Base-by-base conservation (phyloP, 2,888 invertebrate genomes). In the Drosophila niveifrons region DNA sequence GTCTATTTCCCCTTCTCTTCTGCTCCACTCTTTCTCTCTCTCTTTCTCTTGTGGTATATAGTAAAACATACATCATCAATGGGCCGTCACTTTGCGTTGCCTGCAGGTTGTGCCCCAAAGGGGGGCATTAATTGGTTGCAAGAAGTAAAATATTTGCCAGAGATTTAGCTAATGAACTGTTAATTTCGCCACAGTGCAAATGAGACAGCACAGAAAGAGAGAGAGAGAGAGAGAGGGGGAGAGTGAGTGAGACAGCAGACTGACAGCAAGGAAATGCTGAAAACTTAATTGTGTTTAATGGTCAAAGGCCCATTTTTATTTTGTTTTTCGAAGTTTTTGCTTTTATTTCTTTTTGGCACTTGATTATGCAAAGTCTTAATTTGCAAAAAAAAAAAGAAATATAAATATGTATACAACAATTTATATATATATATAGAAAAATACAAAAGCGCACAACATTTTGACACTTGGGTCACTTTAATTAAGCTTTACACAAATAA, bases 341-440 rank as follows among this genome's bases (percentile, higher is more conserved):
- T 44, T 55, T 47, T 39, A 46, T n/a, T 72, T 66, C 13, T 34
- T 31, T 72, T 63, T 72, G 51, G 65, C 65, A 56, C 63, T 75
- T 66, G 85, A 85, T 84, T 88, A 85, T 88, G 88, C 88, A 88
- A 83, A 87, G 86, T 80, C 85, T 88, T 69, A 80, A 80, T 78
- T 80, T 80, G 23, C 61, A 53, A 64, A 69, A 62, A 55, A 31
- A 58, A 72, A 13, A 56, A n/a, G 3, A 3, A 34, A 56, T 4
- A 23, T 23, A 6, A 23, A 23, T 23, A 23, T 23, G 4, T 23
- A 4, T 4, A 23, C 23, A 23, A 23, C 23, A 23, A 23, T 23
- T 23, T 23, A 23, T 23, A 23, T 23, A 18, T 23, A 18, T 18
- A 23, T 4, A 10, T 7, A 13, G 17, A 11, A 36, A 36, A 36